These are phyloP conservation scores for Hirtodrosophila histrioides DNA, from an alignment of 2,888 invertebrate genomes.

Conservation along the genomic window DNA sequence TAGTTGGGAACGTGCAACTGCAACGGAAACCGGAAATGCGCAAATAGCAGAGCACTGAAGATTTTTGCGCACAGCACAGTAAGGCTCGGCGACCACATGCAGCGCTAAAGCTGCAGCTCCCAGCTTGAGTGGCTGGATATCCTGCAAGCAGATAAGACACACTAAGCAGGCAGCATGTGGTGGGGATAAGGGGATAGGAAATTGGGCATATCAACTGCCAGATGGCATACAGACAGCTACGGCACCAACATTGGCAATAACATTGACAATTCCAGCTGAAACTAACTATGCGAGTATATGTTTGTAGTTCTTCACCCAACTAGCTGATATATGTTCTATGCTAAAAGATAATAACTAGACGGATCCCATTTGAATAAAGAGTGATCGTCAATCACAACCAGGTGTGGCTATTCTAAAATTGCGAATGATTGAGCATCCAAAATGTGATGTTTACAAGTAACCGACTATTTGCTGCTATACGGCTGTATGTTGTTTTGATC, in stretches of 20 bases:
- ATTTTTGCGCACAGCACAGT: slow-evolving; percentile 66
- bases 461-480: neutral
- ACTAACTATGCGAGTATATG: neutral
- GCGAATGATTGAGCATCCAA: neutral
- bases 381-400: slow-evolving; percentile 5
- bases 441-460: no score
- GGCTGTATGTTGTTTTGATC: neutral
- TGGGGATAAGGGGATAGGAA: neutral
- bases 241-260: neutral
- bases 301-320: no score
- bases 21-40: slow-evolving; percentile 82
- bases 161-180: slow-evolving; percentile 27
- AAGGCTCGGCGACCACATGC: slow-evolving; percentile 56
- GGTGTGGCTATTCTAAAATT: neutral
- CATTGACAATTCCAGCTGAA: neutral
- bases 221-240: slow-evolving; percentile 11
- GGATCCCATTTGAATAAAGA: slow-evolving; percentile 12
- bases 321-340: no score
- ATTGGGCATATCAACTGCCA: slow-evolving; percentile 2
- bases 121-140: slow-evolving; percentile 54
- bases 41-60: slow-evolving; percentile 76
- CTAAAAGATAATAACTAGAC: no score
- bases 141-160: slow-evolving; percentile 50
- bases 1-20: slow-evolving; percentile 62
- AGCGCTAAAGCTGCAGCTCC: slow-evolving; percentile 33